A percentile compares a stretch with the other conserved stretches of the same genome.
Conservation (phyloP, 1,140 invertebrate species). For the Pogonomyrmex californicus region DNA sequence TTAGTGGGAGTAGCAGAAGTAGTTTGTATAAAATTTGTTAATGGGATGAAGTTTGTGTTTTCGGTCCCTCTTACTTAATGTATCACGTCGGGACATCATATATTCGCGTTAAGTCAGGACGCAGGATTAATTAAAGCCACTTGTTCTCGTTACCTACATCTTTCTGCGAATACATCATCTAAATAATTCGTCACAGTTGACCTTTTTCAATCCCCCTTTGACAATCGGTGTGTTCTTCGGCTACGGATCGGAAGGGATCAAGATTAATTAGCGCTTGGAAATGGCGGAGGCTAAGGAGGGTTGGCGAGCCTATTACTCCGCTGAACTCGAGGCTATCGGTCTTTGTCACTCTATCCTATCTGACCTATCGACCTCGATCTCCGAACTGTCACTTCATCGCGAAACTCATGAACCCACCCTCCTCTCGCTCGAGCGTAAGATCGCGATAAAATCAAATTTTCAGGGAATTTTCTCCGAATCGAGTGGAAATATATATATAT, state of each 20-base stretch:
- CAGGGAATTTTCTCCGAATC: not conserved
- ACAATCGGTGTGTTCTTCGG: not conserved
- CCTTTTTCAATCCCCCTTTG: conserved; percentile 16
- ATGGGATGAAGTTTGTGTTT: not conserved
- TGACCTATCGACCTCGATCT: conserved; percentile 54
- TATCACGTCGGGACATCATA: not conserved
- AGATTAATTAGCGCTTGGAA: conserved; percentile 49
- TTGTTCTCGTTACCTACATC: conserved; percentile 18
- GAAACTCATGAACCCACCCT: not conserved
- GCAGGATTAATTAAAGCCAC: conserved; percentile 43
- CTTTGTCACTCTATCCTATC: conserved; percentile 50
- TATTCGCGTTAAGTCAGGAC: not conserved
- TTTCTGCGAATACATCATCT: not conserved
- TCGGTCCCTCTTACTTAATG: conserved; percentile 18
- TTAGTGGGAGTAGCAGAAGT: conserved; percentile 4
- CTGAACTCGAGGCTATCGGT: conserved; percentile 34
- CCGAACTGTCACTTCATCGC: conserved; percentile 26
- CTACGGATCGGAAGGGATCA: not conserved
- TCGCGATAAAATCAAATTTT: conserved; percentile 28
- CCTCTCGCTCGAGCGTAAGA: conserved; percentile 20
- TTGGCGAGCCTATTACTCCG: conserved; percentile 32
- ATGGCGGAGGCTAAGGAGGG: not conserved
- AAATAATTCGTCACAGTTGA: conserved; percentile 38
- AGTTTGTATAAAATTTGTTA: conserved; percentile 9
- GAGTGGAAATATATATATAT: not conserved